Evolutionary conservation across 2,888 invertebrate species (phyloP).

Genomic region (Diaprepes abbreviatus): DNA sequence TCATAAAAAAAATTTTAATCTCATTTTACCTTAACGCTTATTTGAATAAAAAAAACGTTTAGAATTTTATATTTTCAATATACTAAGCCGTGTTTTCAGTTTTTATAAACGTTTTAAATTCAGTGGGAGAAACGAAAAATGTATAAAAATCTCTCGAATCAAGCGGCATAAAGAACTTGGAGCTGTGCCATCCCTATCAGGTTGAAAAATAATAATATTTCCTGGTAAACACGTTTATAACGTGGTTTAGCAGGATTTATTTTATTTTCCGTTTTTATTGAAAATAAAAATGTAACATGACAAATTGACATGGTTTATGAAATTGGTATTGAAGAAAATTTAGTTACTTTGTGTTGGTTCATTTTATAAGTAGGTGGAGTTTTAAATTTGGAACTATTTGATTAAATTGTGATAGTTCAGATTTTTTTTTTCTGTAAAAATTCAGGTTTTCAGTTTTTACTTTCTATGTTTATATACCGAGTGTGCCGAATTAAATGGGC

Average conservation of each 20-base stretch:
- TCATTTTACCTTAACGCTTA: too few relatives aligned
- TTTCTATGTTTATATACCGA: too few relatives aligned
- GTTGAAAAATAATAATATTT: constrained; percentile 36
- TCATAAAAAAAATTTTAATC: too few relatives aligned
- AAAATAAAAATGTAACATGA: constrained; percentile 4
- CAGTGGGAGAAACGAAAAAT: not conserved
- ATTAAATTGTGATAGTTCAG: too few relatives aligned
- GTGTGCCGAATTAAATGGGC: too few relatives aligned
- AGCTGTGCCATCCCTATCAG: constrained; percentile 22
- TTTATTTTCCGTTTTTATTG: constrained; percentile 23
- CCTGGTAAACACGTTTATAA: constrained; percentile 34
- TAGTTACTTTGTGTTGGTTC: too few relatives aligned
- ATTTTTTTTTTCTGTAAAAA: too few relatives aligned
- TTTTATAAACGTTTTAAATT: constrained; percentile 1
- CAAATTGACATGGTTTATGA: constrained; percentile 7
- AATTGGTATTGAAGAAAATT: constrained; percentile 3
- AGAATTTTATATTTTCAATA: not conserved
- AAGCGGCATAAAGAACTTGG: constrained; percentile 5
- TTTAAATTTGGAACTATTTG: too few relatives aligned
- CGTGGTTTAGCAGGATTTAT: constrained; percentile 16
- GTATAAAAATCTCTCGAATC: constrained; percentile 5
- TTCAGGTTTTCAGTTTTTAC: too few relatives aligned
- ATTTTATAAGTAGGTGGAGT: too few relatives aligned
- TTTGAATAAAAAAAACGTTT: too few relatives aligned
- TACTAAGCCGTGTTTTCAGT: not conserved